phyloP scores from a whole-genome alignment of 2,888 invertebrate genomes.

The Aquatica leii region DNA sequence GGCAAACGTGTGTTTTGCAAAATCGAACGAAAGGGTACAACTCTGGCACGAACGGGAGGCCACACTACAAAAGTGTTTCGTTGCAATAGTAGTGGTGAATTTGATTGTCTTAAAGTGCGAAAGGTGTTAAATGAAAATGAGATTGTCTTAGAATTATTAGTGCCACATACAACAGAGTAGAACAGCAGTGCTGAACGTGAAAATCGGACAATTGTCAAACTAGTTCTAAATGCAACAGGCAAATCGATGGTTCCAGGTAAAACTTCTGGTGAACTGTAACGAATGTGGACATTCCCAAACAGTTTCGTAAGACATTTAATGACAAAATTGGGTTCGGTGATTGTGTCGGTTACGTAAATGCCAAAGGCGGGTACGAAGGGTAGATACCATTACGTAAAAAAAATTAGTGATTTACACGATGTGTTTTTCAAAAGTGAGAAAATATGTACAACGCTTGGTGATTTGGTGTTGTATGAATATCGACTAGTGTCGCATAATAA shows the following conservation, averaged over 20 bases:
- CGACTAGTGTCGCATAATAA: slow-evolving; percentile 1
- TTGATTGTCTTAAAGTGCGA: slow-evolving; percentile 16
- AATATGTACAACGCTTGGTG: neutral
- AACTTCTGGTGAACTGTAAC: slow-evolving; percentile 37
- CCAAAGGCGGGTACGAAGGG: neutral
- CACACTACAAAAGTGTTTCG: slow-evolving; percentile 19
- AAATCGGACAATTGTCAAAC: slow-evolving; percentile 9
- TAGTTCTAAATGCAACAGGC: slow-evolving; percentile 33
- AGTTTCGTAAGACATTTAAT: slow-evolving; percentile 21
- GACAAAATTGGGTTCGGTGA: slow-evolving; percentile 13
- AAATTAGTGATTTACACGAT: neutral
- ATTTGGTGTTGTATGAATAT: slow-evolving; percentile 8
- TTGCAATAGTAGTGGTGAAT: slow-evolving; percentile 25
- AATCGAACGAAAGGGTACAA: slow-evolving; percentile 8
- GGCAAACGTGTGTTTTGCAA: slow-evolving; percentile 6
- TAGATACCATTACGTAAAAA: slow-evolving; percentile 5
- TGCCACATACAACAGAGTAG: slow-evolving; percentile 38
- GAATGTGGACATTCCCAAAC: slow-evolving; percentile 36
- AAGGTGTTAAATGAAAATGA: slow-evolving; percentile 21
- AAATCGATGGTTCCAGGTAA: slow-evolving; percentile 15
- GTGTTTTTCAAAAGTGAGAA: neutral
- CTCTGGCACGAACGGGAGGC: slow-evolving; percentile 17
- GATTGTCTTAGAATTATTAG: slow-evolving; percentile 21
- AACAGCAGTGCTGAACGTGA: slow-evolving; percentile 24
- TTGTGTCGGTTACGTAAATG: slow-evolving; percentile 1